phyloP scores from a whole-genome alignment of 2,888 invertebrate genomes.

The Beris morrisii region DNA sequence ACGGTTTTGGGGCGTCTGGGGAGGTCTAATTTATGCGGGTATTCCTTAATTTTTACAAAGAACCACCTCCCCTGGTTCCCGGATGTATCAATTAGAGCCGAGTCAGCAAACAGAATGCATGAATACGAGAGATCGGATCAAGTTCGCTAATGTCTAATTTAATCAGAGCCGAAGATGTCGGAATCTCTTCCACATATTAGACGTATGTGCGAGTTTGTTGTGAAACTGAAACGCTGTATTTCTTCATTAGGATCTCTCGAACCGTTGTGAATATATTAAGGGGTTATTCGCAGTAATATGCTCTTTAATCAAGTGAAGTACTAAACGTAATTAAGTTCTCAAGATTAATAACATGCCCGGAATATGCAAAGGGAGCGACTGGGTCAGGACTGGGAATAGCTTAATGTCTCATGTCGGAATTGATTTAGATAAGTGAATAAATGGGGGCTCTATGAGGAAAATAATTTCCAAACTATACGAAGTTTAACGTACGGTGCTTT shows the following conservation, averaged over 20 bases:
- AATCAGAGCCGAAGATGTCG: slow-evolving; percentile 8
- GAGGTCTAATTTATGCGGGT: neutral
- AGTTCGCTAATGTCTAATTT: slow-evolving; percentile 19
- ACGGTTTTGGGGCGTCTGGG: too few relatives aligned
- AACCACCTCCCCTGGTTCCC: neutral
- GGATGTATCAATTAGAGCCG: slow-evolving; percentile 23
- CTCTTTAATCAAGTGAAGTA: slow-evolving; percentile 25
- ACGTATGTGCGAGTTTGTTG: too few relatives aligned
- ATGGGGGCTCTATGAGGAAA: too few relatives aligned
- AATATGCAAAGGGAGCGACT: too few relatives aligned
- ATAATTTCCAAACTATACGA: too few relatives aligned
- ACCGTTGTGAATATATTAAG: slow-evolving; percentile 16
- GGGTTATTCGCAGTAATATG: slow-evolving; percentile 25
- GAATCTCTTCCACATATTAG: too few relatives aligned
- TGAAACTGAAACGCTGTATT: too few relatives aligned
- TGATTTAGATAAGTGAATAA: too few relatives aligned
- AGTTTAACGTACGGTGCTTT: too few relatives aligned
- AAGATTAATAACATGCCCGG: slow-evolving; percentile 22
- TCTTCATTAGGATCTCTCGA: too few relatives aligned
- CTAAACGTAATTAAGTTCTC: slow-evolving; percentile 29
- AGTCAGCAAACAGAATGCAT: slow-evolving; percentile 5
- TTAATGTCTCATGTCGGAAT: too few relatives aligned
- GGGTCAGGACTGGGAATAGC: too few relatives aligned
- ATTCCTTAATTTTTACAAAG: neutral
- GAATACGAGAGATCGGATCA: slow-evolving; percentile 12